Conservation (phyloP, 2,113 vertebrate genomes). For the Mustela nigripes region DNA sequence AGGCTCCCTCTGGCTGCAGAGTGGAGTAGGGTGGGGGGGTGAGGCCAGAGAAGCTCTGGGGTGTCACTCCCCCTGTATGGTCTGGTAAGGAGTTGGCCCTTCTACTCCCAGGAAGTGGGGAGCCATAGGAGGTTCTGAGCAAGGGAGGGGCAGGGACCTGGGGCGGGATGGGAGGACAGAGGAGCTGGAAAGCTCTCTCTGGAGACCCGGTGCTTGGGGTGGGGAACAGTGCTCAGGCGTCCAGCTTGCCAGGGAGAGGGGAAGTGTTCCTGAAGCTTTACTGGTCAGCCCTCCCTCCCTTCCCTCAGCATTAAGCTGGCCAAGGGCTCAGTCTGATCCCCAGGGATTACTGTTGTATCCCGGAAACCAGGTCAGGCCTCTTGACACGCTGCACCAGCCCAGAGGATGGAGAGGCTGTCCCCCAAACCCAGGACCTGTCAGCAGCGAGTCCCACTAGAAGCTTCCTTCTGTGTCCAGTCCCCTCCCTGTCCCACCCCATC, state of each 20-base stretch:
- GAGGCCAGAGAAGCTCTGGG: neutral
- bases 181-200: neutral
- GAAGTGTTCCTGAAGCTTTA: rapidly evolving
- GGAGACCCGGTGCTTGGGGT: neutral
- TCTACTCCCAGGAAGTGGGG: neutral
- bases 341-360: neutral
- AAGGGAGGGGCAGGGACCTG: neutral
- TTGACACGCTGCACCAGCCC: rapidly evolving
- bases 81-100: rapidly evolving
- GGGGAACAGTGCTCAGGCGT: neutral
- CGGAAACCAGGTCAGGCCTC: conserved; percentile 67
- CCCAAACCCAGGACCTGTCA: rapidly evolving
- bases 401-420: neutral
- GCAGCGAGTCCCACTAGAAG: neutral
- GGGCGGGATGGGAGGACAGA: neutral
- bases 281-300: neutral
- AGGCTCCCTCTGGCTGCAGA: neutral
- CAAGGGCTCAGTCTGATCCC: conserved; percentile 2
- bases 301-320: neutral
- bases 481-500: no score
- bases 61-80: neutral
- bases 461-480: no score
- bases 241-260: neutral
- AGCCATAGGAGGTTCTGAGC: neutral
- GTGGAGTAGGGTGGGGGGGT: rapidly evolving